These are phyloP conservation scores for Stigmatopora argus DNA, from an alignment of 2,113 vertebrate genomes.

Conservation along the genomic window DNA sequence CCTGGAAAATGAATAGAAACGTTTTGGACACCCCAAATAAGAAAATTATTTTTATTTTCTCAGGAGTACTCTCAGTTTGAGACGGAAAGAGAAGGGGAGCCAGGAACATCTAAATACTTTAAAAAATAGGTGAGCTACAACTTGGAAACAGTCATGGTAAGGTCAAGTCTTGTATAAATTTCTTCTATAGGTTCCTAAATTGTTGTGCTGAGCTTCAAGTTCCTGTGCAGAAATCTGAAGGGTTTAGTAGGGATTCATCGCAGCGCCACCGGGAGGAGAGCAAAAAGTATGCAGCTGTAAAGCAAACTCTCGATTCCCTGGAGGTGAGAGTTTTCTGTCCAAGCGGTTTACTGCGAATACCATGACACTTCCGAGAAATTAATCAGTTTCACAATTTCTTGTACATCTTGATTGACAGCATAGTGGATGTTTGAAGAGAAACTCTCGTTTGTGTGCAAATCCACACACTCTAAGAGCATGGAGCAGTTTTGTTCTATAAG, in stretches of 20 bases:
- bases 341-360: neutral
- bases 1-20: neutral
- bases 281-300: slow-evolving; percentile 41
- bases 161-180: neutral
- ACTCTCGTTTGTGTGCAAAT: neutral
- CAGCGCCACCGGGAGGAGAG: slow-evolving; percentile 48
- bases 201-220: slow-evolving; percentile 61
- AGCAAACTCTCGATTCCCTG: slow-evolving; percentile 39
- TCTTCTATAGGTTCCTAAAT: slow-evolving; percentile 57
- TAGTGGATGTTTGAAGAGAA: neutral
- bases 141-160: neutral
- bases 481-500: slow-evolving; percentile 3
- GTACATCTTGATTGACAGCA: neutral
- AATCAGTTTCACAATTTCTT: neutral
- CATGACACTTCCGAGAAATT: neutral
- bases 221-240: slow-evolving; percentile 46
- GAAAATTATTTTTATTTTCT: slow-evolving; percentile 1
- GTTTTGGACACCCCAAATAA: neutral
- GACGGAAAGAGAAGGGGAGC: slow-evolving; percentile 43
- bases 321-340: slow-evolving; percentile 43
- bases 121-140: slow-evolving; percentile 53
- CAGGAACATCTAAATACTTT: slow-evolving; percentile 68
- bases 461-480: neutral
- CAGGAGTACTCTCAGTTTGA: slow-evolving; percentile 60
- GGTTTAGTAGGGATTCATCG: slow-evolving; percentile 9